These are phyloP conservation scores for Ochropleura plecta DNA, from an alignment of 2,888 invertebrate species.

Conservation along the genomic window DNA sequence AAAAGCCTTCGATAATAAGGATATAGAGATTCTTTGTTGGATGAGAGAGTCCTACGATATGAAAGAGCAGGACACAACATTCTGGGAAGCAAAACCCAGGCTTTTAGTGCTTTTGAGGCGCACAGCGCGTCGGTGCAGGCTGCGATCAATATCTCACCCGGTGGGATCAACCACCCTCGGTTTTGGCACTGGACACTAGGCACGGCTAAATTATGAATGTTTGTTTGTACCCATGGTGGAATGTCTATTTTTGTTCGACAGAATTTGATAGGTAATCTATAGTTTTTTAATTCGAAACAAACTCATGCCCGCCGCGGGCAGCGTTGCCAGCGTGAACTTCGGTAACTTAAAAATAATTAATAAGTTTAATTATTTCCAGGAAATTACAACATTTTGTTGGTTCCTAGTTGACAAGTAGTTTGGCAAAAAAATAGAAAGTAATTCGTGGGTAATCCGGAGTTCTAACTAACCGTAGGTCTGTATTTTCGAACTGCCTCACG, in stretches of 20 bases:
- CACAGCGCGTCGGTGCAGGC: conserved; percentile 58
- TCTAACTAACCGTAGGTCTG: too few species aligned
- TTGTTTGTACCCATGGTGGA: conserved; percentile 32
- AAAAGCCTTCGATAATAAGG: conserved; percentile 13
- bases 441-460: too few species aligned
- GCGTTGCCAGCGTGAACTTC: too few species aligned
- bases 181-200: conserved; percentile 62
- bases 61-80: conserved; percentile 39
- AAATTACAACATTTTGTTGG: too few species aligned
- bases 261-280: not conserved
- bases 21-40: conserved; percentile 30
- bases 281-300: not conserved
- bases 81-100: conserved; percentile 38
- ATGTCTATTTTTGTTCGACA: conserved; percentile 39
- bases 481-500: too few species aligned
- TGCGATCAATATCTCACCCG: conserved; percentile 64
- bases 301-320: too few species aligned
- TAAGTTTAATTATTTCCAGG: too few species aligned
- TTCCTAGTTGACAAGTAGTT: too few species aligned
- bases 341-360: too few species aligned
- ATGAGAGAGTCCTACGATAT: conserved; percentile 3
- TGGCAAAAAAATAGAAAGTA: too few species aligned
- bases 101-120: conserved; percentile 38
- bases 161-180: conserved; percentile 56
- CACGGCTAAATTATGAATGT: conserved; percentile 56